Base-by-base conservation (phyloP, 1,140 invertebrate species). In the Dinoponera quadriceps region DNA sequence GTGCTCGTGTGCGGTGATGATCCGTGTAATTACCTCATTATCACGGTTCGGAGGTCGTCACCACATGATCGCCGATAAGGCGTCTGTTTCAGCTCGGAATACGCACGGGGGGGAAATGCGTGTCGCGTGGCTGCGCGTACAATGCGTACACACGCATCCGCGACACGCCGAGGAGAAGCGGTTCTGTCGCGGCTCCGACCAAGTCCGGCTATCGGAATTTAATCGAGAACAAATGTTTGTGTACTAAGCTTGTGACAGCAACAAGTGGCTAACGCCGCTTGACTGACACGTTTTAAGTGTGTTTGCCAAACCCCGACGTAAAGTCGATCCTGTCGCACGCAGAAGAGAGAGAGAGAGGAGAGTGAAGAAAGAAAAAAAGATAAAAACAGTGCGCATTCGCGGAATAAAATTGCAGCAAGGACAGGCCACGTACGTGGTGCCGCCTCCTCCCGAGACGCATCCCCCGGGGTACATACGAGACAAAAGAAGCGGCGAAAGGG, bases 261-360 rank as follows among this genome's bases (percentile, higher is more conserved):
- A 80, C 75, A 80, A 80, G 75, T 80, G 75, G 75, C 75, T 80
- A 80, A 71, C 65, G 57, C 25, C 75, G 49, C 27, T 48, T 57
- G 54, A 69, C 75, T 80, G 51, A 69, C 51, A 69, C 63, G 51
- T 51, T 48, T n/a, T 33, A 80, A 80, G 71, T 71, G 63, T 16
- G 7, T 55, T 69, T 27, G 65, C 65, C 20, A 29, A 57, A 57
- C 38, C 51, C 51, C 38, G 33, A 69, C 51, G 38, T 71, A 71
- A 80, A 71, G 51, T 69, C 49, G 54, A 69, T 57, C 25, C 51
- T 27, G 75, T 73, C 69, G 57, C 54, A 9, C 65, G 22, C 11
- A 20, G 1, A 9, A 13, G 57, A 69, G 69, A 78, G 38, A 63
- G n/a, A 20, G 20, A n/a, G 11, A 7, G 38, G 38, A 9, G 11